These are phyloP conservation scores for Tetrapedia diversipes DNA, from an alignment of 2,888 invertebrate genomes.

Conservation along the genomic window DNA sequence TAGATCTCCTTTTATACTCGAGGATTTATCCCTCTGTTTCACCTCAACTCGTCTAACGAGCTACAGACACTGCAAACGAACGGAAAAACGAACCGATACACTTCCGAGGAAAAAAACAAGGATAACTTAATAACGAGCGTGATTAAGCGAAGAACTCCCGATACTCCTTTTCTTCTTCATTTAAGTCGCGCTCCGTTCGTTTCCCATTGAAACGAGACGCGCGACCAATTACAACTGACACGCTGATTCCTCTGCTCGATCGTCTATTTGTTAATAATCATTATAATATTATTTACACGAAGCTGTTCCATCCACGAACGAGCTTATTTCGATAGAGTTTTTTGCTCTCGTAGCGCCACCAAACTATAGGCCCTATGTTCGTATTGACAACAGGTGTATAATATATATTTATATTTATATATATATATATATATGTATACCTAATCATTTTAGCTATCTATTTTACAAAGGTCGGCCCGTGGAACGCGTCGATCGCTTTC, in stretches of 20 bases:
- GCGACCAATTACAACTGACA: slow-evolving; percentile 42
- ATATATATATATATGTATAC: slow-evolving; percentile 61
- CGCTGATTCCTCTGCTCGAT: slow-evolving; percentile 19
- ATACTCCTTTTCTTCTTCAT: neutral
- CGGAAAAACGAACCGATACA: slow-evolving; percentile 39
- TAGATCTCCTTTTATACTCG: slow-evolving; percentile 9
- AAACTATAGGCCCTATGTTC: slow-evolving; percentile 77
- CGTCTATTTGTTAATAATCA: slow-evolving; percentile 44
- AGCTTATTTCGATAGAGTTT: slow-evolving; percentile 76
- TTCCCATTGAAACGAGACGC: slow-evolving; percentile 24
- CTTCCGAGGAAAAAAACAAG: slow-evolving; percentile 40
- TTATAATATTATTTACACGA: slow-evolving; percentile 74
- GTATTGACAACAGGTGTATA: slow-evolving; percentile 81
- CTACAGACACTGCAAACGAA: slow-evolving; percentile 41
- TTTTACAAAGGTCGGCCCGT: slow-evolving; percentile 74
- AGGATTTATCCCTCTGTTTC: slow-evolving; percentile 1
- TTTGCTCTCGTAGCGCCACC: slow-evolving; percentile 72
- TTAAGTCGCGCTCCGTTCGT: slow-evolving; percentile 21
- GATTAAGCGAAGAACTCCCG: slow-evolving; percentile 45
- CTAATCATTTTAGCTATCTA: slow-evolving; percentile 79
- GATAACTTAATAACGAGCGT: slow-evolving; percentile 54
- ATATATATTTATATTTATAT: slow-evolving; percentile 48
- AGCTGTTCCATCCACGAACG: slow-evolving; percentile 68
- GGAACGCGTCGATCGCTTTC: slow-evolving; percentile 15
- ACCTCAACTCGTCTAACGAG: slow-evolving; percentile 44